A percentile compares a stretch with the other conserved stretches of the same genome.
Evolutionary conservation across 2,888 invertebrate genomes (phyloP).

Genomic region (Diabrotica balteata): DNA sequence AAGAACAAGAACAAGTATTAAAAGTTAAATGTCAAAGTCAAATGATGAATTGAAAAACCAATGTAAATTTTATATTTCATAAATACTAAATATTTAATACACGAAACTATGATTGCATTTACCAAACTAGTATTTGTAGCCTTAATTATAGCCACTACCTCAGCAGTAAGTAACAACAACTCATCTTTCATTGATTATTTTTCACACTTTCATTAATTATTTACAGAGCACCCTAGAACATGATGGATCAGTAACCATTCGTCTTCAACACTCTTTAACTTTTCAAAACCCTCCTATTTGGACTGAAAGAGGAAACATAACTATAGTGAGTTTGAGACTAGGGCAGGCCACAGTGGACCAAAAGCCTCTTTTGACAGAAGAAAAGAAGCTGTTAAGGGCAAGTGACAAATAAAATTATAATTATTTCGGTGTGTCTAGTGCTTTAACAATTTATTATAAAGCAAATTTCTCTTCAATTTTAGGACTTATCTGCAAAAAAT

Average conservation of each 20-base stretch:
- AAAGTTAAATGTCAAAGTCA: no score
- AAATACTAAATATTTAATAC: no score
- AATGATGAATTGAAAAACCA: no score
- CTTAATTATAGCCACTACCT: not conserved
- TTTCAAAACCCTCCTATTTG: conserved; percentile 64
- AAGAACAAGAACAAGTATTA: no score
- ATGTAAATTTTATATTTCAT: no score
- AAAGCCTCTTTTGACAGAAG: conserved; percentile 64
- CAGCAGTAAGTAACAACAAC: not conserved
- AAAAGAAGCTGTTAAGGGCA: conserved; percentile 68
- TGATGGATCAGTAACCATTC: conserved; percentile 76
- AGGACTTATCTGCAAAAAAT: conserved; percentile 72
- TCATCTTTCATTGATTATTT: not conserved
- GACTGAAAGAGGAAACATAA: conserved; percentile 73
- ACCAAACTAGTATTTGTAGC: no score
- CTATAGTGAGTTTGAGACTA: conserved; percentile 73
- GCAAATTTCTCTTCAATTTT: conserved; percentile 43
- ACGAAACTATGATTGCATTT: no score
- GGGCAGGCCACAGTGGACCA: conserved; percentile 72
- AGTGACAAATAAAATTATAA: no score
- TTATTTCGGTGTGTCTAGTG: no score
- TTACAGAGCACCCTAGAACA: conserved; percentile 71
- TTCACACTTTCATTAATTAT: not conserved
- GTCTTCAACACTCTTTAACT: conserved; percentile 71
- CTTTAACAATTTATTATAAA: no score